Evolutionary conservation across 2,888 invertebrate species (phyloP), one percentile per base, ranked within the genome.

Genomic region (Germaria angustata): DNA sequence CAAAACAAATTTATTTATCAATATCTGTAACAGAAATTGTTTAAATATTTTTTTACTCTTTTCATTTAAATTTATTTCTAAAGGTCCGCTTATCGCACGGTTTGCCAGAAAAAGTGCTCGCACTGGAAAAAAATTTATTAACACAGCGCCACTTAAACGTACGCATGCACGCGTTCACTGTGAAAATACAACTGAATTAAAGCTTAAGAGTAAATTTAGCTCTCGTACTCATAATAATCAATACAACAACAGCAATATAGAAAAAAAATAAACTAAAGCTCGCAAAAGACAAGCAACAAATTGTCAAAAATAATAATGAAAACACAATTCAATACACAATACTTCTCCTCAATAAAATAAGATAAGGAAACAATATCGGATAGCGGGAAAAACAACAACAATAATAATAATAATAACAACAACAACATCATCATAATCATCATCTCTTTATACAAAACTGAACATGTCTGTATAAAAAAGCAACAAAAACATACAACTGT

Each of bases 141-240:
- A 41, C 79, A 79, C 82, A 82, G 82, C 82, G 82, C 82, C 82
- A 82, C 82, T 49, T 32, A 11, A 82, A 79, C 82, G 82, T 82
- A 82, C 77, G 71, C 79, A 78, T 78, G 84, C 77, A 84, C 84
- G 80, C 84, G 84, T 80, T 81, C 84, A 80, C 84, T 84, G 80
- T 75, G 78, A 78, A 84, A 84, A 80, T 80, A 72, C 71, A 78
- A 85, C 84, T 85, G 75, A 84, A 63, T 44, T 49, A 15, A 15
- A 77, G 69, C 82, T 79, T 44, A 66, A 79, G 79, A 66, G 65
- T n/a, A 41, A 69, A 57, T 59, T 75, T 34, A 79, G 69, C 82
- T 75, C 79, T 77, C 73, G 32, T 39, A 65, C 79, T 77, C 73
- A 22, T 39, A 65, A 59, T 51, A 66, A 79, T 59, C 69, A 79